A percentile compares a stretch with the other conserved stretches of the same genome.
Evolutionary conservation across 2,113 vertebrate genomes (phyloP).

Genomic region (Crotalus helleri): DNA sequence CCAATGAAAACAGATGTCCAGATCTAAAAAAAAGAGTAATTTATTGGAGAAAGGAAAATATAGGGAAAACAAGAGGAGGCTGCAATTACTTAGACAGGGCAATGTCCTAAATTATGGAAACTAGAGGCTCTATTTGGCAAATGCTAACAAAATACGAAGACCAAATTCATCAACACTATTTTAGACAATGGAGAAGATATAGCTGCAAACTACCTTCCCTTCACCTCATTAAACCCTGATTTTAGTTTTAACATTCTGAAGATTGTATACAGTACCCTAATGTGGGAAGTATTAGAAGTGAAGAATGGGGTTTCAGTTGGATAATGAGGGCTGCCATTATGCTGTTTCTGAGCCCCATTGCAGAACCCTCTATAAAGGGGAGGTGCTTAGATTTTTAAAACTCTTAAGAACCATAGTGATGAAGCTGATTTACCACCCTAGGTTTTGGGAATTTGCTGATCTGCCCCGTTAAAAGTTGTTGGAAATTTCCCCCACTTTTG

Average conservation of each 20-base stretch:
- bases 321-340: background rate
- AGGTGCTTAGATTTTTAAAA: background rate
- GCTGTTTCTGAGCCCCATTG: background rate
- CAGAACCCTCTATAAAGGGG: background rate
- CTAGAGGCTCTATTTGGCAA: background rate
- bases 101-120: background rate
- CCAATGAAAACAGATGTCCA: background rate
- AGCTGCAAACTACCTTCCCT: background rate
- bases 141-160: background rate
- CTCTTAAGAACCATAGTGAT: background rate
- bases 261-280: background rate
- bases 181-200: background rate
- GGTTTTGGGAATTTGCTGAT: background rate
- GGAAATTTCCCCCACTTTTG: background rate
- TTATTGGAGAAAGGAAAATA: background rate
- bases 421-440: background rate
- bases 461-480: background rate
- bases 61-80: background rate
- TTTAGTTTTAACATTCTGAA: background rate
- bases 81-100: background rate
- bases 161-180: background rate
- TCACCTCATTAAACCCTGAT: background rate
- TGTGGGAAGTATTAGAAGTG: background rate
- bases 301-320: background rate
- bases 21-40: background rate